Base-by-base conservation (phyloP, 1,140 invertebrate species). In the Drosophila tristis region DNA sequence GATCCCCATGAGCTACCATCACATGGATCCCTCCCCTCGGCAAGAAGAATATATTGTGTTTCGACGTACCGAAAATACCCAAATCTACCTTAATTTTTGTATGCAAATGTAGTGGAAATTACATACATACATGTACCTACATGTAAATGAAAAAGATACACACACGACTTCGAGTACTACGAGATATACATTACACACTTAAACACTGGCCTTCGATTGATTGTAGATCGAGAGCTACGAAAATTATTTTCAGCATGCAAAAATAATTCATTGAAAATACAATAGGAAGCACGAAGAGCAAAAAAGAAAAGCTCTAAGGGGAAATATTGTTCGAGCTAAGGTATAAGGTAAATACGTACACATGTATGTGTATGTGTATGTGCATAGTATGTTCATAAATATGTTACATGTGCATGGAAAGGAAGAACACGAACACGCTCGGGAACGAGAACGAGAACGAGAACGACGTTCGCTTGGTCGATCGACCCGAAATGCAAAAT, bases 21-120 rank as follows among this genome's bases (percentile, higher is more conserved):
- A 29, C 26, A 6, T 29, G 5, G 3, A 31, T 31, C 31, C 35
- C 5, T 9, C 11, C 31, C 35, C 35, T 9, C 31, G 3, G 11
- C 9, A 35, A 35, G 31, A 35, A 9, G 31, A 35, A 9, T 9
- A 35, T 11, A 9, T 13, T 39, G 11, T 39, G 35, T 39, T 39
- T 4, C 11, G 11, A 39, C 13, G 35, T 39, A 11, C 9, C 9
- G 1, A 11, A 5, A 39, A 39, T 11, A 39, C 35, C 35, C 35
- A 1, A 13, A 2, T 39, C 35, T 11, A 43, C 15, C 43, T 57
- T 25, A 57, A 64, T 75, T 75, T 75, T 72, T 67, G 65, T 53
- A 74, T 60, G 60, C 64, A 70, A 78, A 57, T 70, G 66, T 64
- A 75, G 67, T 72, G 63, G 56, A 71, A 65, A 57, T 60, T 60